phyloP scores from a whole-genome alignment of 2,797 vertebrate species.

The Emydoidea blandingii region DNA sequence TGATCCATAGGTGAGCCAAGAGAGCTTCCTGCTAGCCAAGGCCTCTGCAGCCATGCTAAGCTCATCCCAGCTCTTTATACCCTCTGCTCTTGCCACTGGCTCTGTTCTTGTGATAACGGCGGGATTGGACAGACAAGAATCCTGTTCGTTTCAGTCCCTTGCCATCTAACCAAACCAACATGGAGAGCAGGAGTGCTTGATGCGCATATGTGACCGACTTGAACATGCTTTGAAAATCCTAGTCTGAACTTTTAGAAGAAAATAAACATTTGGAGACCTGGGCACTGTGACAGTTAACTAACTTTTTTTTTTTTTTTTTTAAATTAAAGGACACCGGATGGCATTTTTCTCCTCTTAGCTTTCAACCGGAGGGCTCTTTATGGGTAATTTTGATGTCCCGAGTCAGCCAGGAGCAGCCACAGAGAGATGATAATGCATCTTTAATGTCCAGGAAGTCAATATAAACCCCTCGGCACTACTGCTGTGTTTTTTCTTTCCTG shows the following conservation, averaged over 20 bases:
- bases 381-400: background rate
- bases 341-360: background rate
- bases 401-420: conserved; percentile 4
- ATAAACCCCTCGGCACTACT: conserved; percentile 10
- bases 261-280: background rate
- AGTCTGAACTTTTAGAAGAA: background rate
- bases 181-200: background rate
- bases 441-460: background rate
- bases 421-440: background rate
- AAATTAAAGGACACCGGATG: background rate
- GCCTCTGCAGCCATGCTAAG: no score
- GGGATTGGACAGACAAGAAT: background rate
- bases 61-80: background rate
- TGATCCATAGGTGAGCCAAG: background rate
- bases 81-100: background rate
- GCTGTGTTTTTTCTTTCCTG: background rate
- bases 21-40: background rate
- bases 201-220: background rate
- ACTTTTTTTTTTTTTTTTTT: background rate
- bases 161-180: background rate
- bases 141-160: background rate
- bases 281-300: background rate
- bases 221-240: conserved; percentile 10
- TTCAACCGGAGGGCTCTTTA: background rate
- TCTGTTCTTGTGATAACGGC: background rate